phyloP scores from a whole-genome alignment of 64 coral and sea anemone genomes.

The Trachythela sp. region DNA sequence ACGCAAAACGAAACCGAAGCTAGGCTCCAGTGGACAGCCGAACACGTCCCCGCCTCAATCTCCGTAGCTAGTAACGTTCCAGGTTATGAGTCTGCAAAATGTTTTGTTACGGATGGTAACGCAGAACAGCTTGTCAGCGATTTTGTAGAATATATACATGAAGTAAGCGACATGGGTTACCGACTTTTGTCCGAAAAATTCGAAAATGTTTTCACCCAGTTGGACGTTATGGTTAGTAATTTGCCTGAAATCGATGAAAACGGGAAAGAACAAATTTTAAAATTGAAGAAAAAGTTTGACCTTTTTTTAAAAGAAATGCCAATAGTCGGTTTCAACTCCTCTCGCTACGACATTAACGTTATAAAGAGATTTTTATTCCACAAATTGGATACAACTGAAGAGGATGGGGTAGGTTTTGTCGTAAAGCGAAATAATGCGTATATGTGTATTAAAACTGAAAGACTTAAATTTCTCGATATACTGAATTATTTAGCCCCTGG shows the following conservation, averaged over 20 bases:
- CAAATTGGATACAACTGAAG: not conserved
- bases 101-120: not conserved
- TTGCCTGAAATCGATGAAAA: not conserved
- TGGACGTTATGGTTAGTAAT: not conserved
- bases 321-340: not conserved
- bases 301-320: constrained; percentile 9
- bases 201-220: not conserved
- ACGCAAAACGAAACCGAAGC: not conserved
- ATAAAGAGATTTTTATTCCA: not conserved
- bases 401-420: not conserved
- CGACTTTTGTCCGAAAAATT: not conserved
- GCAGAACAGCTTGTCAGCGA: not conserved
- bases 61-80: not conserved
- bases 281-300: not conserved
- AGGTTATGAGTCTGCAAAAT: not conserved
- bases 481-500: not conserved
- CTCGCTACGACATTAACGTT: not conserved
- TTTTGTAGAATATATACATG: not conserved
- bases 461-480: not conserved
- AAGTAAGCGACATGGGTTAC: not conserved
- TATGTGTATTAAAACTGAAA: not conserved
- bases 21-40: not conserved
- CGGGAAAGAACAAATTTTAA: not conserved
- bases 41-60: not conserved
- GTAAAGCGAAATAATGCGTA: constrained; percentile 7